These are phyloP conservation scores for Patiria miniata DNA, from an alignment of 35 echinoderm and acorn worm species.

Conservation along the genomic window DNA sequence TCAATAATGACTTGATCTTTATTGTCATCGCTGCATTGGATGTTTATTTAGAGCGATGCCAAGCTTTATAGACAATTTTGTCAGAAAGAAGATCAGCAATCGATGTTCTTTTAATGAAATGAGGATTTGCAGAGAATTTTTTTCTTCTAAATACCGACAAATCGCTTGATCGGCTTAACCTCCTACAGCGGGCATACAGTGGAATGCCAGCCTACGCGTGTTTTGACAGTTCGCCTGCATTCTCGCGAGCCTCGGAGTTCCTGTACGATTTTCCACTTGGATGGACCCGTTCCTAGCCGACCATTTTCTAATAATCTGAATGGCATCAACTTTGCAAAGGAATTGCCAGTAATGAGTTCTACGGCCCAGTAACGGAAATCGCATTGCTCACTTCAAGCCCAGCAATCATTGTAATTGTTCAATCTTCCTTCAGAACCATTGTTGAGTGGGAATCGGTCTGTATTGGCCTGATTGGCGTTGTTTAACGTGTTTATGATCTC, in stretches of 20 bases:
- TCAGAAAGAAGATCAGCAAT: background rate
- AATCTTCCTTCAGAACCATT: background rate
- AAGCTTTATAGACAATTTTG: background rate
- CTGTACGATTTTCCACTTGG: constrained; percentile 28
- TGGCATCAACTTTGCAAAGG: constrained; percentile 7
- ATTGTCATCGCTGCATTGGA: background rate
- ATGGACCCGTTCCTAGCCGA: background rate
- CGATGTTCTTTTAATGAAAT: background rate
- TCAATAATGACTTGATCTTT: background rate
- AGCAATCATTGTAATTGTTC: constrained; percentile 5
- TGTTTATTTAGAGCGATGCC: background rate
- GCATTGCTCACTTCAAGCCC: constrained; percentile 5
- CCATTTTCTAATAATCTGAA: background rate
- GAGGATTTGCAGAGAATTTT: background rate
- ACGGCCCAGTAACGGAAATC: background rate
- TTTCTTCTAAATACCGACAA: constrained; percentile 1
- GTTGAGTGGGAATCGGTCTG: background rate
- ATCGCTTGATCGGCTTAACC: background rate
- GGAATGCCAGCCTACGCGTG: background rate
- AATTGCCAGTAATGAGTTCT: background rate
- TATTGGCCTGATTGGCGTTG: constrained; percentile 30
- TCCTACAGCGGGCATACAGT: background rate
- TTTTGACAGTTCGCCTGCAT: constrained; percentile 1
- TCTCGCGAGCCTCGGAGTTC: background rate
- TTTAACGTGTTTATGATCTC: constrained; percentile 3